Evolutionary conservation across 2,888 invertebrate genomes (phyloP), one percentile per base, ranked within the genome.

Genomic region (Pachliopta kotzebuea): DNA sequence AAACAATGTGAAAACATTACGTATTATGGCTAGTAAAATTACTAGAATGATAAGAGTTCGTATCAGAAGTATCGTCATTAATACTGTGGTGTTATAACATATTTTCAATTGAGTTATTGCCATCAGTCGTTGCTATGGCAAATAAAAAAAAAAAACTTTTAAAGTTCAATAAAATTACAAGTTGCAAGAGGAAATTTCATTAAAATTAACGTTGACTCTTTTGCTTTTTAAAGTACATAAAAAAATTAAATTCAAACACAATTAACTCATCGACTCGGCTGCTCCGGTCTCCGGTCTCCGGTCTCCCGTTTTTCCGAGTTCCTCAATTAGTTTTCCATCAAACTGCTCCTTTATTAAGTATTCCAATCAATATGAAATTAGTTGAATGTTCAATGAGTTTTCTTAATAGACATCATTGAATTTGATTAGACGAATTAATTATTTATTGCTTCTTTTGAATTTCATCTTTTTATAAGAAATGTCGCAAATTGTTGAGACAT

Each of bases 361-460:
- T 65, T 60, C 60, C 56, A 65, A 60, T 65, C 60, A 56, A 65
- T 60, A 65, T 52, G 52, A 65, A 65, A 65, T 65, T 65, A 65
- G 60, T 56, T 24, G 56, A 65, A 60, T 56, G 26, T 45, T 65
- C 55, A 65, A 49, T 60, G 56, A 65, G 56, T 60, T 60, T 56
- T 31, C 55, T 56, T 62, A 62, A 62, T 56, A 57, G 50, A 52
- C 49, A 57, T 62, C 59, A 60, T 56, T 37, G 55, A 64, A 60
- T 59, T 64, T 60, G 50, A 56, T 64, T 52, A 24, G 26, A 55
- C 29, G 37, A 54, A 37, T 54, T 42, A 63, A 63, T 62, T 50
- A 62, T 62, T 58, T 55, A 42, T 18, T 26, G 37, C 56, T 24
- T 23, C 18, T 56, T 62, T 56, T 23, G 20, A 57, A 57, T 57